A percentile compares a stretch with the other conserved stretches of the same genome.
phyloP scores from a whole-genome alignment of 2,888 invertebrate genomes.

The Drosophila prostipennis region DNA sequence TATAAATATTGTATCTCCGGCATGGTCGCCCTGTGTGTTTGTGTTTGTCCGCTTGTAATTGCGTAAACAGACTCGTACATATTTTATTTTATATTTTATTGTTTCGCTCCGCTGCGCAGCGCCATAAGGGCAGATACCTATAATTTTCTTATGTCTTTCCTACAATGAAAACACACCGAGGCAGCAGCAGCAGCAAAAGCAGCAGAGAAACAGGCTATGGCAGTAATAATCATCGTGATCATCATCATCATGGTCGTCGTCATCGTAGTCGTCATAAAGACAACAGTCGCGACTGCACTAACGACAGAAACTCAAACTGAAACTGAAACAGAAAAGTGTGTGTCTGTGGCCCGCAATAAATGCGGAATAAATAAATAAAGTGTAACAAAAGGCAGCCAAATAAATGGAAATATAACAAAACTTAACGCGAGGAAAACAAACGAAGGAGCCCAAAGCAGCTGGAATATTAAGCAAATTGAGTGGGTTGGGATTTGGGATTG shows the following conservation, averaged over 20 bases:
- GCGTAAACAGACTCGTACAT: slow-evolving; percentile 81
- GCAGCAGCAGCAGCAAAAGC: slow-evolving; percentile 3
- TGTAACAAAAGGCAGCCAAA: slow-evolving; percentile 77
- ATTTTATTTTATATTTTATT: slow-evolving; percentile 82
- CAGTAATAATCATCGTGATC: slow-evolving; percentile 51
- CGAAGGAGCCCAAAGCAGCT: slow-evolving; percentile 48
- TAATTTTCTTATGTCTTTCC: slow-evolving; percentile 80
- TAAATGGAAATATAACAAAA: slow-evolving; percentile 75
- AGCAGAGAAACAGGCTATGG: slow-evolving; percentile 42
- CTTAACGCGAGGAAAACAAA: slow-evolving; percentile 63
- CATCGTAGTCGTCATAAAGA: slow-evolving; percentile 67
- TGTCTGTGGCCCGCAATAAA: slow-evolving; percentile 69
- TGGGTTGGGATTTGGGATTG: neutral
- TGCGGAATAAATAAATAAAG: slow-evolving; percentile 78
- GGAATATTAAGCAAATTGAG: slow-evolving; percentile 24
- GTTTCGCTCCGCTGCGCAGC: slow-evolving; percentile 80
- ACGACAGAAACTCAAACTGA: slow-evolving; percentile 60
- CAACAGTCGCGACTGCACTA: slow-evolving; percentile 76
- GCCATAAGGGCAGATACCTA: slow-evolving; percentile 81
- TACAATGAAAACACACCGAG: slow-evolving; percentile 68
- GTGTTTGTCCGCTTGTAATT: slow-evolving; percentile 75
- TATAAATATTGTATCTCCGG: slow-evolving; percentile 71
- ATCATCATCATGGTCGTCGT: slow-evolving; percentile 24
- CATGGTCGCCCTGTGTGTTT: slow-evolving; percentile 27
- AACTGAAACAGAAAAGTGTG: slow-evolving; percentile 28